A percentile compares a stretch with the other conserved stretches of the same genome.
These are phyloP conservation scores for Plectrocnemia conspersa DNA, from an alignment of 1,140 invertebrate species.

Conservation along the genomic window DNA sequence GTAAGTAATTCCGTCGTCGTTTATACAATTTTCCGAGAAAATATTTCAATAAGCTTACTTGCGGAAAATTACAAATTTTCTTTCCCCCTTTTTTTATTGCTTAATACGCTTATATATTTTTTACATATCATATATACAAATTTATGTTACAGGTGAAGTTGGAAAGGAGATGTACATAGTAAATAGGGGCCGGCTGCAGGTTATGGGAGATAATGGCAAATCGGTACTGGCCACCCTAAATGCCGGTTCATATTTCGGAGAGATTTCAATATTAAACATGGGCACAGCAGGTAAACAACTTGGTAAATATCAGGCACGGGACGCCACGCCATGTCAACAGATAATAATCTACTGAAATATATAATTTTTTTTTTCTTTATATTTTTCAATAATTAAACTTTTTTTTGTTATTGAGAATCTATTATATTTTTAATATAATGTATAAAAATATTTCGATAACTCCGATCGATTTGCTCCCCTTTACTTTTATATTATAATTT, in stretches of 20 bases:
- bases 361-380: no score
- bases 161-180: conserved; percentile 99
- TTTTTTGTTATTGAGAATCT: no score
- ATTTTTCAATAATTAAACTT: no score
- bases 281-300: conserved; percentile 96
- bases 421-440: no score
- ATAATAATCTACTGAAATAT: conserved; percentile 35
- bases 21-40: no score
- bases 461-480: neutral
- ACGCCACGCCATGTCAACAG: conserved; percentile 50
- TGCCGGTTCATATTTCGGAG: conserved; percentile 98
- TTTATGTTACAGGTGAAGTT: conserved; percentile 76
- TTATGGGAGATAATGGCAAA: conserved; percentile 95
- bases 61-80: no score
- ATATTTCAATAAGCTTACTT: no score
- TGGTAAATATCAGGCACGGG: conserved; percentile 78
- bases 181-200: conserved; percentile 91
- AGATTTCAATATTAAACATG: conserved; percentile 99
- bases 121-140: no score
- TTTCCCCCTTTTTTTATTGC: no score
- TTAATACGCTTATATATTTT: no score
- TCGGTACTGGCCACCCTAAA: conserved; percentile 94
- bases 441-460: conserved; percentile 4
- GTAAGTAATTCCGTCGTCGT: no score
- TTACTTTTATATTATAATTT: neutral